Conservation (phyloP, 64 coral and sea anemone genomes). For the Montipora foliosa region DNA sequence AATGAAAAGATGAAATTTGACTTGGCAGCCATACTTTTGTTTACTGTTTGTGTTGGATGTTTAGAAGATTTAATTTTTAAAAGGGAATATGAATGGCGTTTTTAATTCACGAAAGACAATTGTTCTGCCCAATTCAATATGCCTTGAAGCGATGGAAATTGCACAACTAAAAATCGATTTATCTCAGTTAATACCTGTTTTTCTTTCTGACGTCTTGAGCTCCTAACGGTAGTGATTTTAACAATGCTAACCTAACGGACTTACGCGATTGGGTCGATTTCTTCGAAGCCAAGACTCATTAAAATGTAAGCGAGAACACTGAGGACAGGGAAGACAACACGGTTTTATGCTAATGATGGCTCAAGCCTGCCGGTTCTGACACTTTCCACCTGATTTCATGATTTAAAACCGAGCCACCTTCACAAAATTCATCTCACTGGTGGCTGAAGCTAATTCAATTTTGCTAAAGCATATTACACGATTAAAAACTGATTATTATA, state of each 20-base stretch:
- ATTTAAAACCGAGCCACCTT: constrained; percentile 38
- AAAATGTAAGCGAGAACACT: constrained; percentile 65
- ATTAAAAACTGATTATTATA: constrained; percentile 49
- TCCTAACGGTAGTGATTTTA: constrained; percentile 53
- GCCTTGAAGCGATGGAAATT: constrained; percentile 15
- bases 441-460: constrained; percentile 52
- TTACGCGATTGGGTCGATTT: constrained; percentile 47
- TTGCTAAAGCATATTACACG: constrained; percentile 46
- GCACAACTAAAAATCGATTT: constrained; percentile 41
- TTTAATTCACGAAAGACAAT: constrained; percentile 76
- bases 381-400: constrained; percentile 30
- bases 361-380: constrained; percentile 8
- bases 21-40: constrained; percentile 44
- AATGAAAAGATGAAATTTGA: constrained; percentile 42
- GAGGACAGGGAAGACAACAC: background rate
- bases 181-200: constrained; percentile 30
- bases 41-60: constrained; percentile 87
- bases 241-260: constrained; percentile 78
- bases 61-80: constrained; percentile 98
- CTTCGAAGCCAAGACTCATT: constrained; percentile 37
- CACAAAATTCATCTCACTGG: constrained; percentile 42
- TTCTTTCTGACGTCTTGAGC: background rate
- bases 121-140: constrained; percentile 74
- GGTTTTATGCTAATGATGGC: constrained; percentile 31
- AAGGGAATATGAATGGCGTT: constrained; percentile 85